Evolutionary conservation across 2,797 vertebrate genomes (phyloP).

Genomic region (Cryptoprocta ferox): DNA sequence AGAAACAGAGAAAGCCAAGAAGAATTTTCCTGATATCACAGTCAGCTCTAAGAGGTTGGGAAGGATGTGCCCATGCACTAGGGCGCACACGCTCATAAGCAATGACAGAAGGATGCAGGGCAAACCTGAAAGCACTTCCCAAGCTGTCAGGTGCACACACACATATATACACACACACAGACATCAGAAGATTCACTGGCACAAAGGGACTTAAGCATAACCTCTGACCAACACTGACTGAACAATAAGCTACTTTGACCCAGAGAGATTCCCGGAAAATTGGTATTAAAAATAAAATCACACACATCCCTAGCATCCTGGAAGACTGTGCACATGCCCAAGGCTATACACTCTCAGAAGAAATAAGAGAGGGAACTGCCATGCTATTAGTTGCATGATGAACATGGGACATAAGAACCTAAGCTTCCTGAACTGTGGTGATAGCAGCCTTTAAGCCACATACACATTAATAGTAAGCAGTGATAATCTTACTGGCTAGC

Average conservation of each 20-base stretch:
- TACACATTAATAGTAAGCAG: neutral
- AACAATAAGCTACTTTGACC: neutral
- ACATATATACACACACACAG: no score
- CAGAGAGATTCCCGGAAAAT: neutral
- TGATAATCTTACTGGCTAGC: neutral
- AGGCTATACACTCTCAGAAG: neutral
- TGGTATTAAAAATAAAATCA: neutral
- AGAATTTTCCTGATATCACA: neutral
- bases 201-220: neutral
- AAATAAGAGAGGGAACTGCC: neutral
- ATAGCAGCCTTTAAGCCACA: neutral
- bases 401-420: neutral
- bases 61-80: neutral
- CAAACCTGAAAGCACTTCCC: neutral
- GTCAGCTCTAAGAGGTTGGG: neutral
- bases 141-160: neutral
- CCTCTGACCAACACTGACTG: neutral
- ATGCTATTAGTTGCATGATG: neutral
- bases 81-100: neutral
- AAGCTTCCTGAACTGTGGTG: neutral
- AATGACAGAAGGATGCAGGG: neutral
- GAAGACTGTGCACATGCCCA: neutral
- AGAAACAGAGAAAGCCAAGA: neutral
- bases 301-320: neutral
- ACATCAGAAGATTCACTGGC: neutral